Base-by-base conservation (phyloP, 1,140 invertebrate genomes). In the Battus philenor region DNA sequence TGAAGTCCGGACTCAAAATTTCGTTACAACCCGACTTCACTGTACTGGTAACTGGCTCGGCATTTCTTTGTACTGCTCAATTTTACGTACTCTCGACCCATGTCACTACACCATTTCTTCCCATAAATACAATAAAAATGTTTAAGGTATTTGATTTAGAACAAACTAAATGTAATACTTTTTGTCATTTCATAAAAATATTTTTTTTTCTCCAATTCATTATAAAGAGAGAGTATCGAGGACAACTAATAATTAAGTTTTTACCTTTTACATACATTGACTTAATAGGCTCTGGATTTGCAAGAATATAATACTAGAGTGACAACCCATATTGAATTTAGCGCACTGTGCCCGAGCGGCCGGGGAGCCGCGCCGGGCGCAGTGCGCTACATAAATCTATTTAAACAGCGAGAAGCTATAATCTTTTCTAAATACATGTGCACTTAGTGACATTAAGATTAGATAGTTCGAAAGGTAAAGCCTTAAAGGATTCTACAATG, bases 111-210 rank as follows among this genome's bases (percentile, higher is more conserved):
- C 53, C 72, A 68, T 69, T 74, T 64, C 70, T 61, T 68, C 69
- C 67, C 55, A 57, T 29, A 44, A 51, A 59, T 49, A 54, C 31
- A 54, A 30, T 30, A 30, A 30, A 30, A 32, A 24, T 47, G 12
- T 51, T 55, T 29, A 54, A 46, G 24, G 44, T 50, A 50, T 55
- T 49, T 46, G 34, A 54, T 56, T 51, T 50, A 53, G 61, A 47
- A 58, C 41, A 66, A 75, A 79, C 55, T 73, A 78, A 78, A 67
- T 54, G 56, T 82, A 80, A 77, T 79, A 84, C 66, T 78, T 68
- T n/a, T 68, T 73, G 77, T 82, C 77, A 79, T 72, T 76, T 79
- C 63, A 81, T 80, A 81, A 85, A 84, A 85, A 77, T 78, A 74
- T 71, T 59, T 34, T 59, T n/a, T n/a, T 63, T 59, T 52, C 52